phyloP scores from a whole-genome alignment of 1,140 invertebrate genomes.

The Oscheius sp. region DNA sequence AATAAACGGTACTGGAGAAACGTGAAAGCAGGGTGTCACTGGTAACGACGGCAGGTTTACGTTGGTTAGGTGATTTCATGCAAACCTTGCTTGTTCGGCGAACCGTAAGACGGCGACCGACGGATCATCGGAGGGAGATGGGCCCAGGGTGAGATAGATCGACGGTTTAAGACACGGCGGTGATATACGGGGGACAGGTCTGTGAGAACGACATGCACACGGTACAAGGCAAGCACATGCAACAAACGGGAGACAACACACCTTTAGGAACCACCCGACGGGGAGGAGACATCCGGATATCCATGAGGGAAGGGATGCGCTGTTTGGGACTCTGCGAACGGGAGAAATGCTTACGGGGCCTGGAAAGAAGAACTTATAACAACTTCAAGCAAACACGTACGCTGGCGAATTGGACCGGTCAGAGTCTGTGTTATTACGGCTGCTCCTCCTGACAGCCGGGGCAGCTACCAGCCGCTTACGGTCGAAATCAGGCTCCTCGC shows the following conservation, averaged over 20 bases:
- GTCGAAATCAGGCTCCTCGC: slow-evolving; percentile 11
- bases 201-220: neutral
- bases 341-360: neutral
- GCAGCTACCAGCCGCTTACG: slow-evolving; percentile 1
- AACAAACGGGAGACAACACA: neutral
- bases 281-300: neutral
- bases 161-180: neutral
- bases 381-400: neutral
- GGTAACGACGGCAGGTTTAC: too few species aligned
- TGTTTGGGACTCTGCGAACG: neutral
- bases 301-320: neutral
- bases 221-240: neutral
- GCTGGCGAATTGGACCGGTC: neutral
- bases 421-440: neutral
- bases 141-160: neutral
- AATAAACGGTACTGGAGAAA: too few species aligned
- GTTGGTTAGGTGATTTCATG: too few species aligned
- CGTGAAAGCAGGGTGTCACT: too few species aligned
- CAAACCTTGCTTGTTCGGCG: too few species aligned
- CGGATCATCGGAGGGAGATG: neutral
- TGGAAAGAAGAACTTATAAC: neutral
- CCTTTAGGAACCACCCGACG: neutral
- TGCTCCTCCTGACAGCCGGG: slow-evolving; percentile 3
- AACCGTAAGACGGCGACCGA: neutral
- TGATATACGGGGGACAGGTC: neutral